Evolutionary conservation across 2,888 invertebrate species (phyloP), one percentile per base, ranked within the genome.

Genomic region (Temnothorax ravouxi): DNA sequence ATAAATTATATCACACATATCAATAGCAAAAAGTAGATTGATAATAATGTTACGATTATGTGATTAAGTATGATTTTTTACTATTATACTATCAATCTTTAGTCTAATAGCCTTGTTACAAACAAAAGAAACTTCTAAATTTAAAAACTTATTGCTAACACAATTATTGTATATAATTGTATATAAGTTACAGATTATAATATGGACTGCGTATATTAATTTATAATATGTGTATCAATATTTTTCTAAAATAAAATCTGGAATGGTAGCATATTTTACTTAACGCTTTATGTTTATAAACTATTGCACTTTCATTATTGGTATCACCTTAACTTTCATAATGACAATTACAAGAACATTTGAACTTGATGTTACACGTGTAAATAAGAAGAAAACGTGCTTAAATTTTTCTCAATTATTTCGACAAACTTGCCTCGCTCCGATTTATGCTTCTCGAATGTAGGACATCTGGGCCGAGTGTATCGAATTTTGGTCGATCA

Each of bases 381-480:
- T 9, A 38, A 54, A 54, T 54, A 54, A 54, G n/a, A 18, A 71
- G 8, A 34, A 41, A 72, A 11, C 6, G 21, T 47, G 21, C 1
- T 15, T 21, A 34, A 75, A 15, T 5, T 47, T 62, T 29, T 34
- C 29, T 62, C 15, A 15, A 47, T 5, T 21, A 62, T 79, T 29
- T 41, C 15, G 50, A 38, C 18, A 15, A 77, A 11, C 50, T 76
- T 75, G 71, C 56, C 66, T 84, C 75, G 67, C 67, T 83, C 79
- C 69, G 67, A 83, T 84, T 88, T 62, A 79, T 82, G 56, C 41
- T 4, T 21, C 34, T 71, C 18, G 34, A 71, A 80, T 80, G 47
- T 44, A 79, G 69, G 76, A 87, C 89, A 89, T 84, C 89, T 86
- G 89, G 85, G 56, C 76, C 82, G 79, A 69, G 77, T 72, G 66